These are phyloP conservation scores for Agrochola litura DNA, from an alignment of 2,888 invertebrate genomes.

Conservation along the genomic window DNA sequence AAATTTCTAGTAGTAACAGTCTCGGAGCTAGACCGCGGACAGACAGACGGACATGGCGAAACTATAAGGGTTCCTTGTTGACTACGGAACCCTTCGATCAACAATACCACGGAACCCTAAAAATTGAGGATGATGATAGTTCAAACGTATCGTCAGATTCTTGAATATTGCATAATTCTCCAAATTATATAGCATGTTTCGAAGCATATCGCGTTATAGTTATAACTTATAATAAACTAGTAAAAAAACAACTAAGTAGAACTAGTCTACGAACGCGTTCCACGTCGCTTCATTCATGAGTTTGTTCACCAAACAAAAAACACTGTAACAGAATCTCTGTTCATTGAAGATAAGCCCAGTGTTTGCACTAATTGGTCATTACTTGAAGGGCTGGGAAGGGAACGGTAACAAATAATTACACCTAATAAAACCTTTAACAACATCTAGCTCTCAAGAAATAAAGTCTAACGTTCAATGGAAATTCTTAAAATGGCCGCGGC, in stretches of 20 bases:
- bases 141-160: neutral
- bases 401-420: conserved; percentile 36
- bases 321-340: conserved; percentile 72
- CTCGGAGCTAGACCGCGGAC: too few relatives aligned
- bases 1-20: too few relatives aligned
- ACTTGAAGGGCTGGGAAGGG: conserved; percentile 61
- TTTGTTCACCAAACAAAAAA: conserved; percentile 69
- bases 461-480: conserved; percentile 55
- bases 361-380: conserved; percentile 83
- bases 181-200: neutral
- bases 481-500: conserved; percentile 29
- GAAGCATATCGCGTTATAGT: too few relatives aligned
- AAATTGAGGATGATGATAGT: neutral
- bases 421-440: conserved; percentile 20
- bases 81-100: too few relatives aligned
- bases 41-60: too few relatives aligned
- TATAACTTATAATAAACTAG: too few relatives aligned
- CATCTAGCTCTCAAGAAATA: conserved; percentile 47
- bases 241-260: conserved; percentile 38
- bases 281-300: conserved; percentile 72
- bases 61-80: too few relatives aligned
- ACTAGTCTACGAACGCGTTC: conserved; percentile 63
- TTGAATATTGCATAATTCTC: neutral
- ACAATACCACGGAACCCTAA: too few relatives aligned
- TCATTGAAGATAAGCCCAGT: conserved; percentile 79